A percentile compares a stretch with the other conserved stretches of the same genome.
These are phyloP conservation scores for Pachypeltis micranthus DNA, from an alignment of 1,140 invertebrate genomes.

Conservation along the genomic window DNA sequence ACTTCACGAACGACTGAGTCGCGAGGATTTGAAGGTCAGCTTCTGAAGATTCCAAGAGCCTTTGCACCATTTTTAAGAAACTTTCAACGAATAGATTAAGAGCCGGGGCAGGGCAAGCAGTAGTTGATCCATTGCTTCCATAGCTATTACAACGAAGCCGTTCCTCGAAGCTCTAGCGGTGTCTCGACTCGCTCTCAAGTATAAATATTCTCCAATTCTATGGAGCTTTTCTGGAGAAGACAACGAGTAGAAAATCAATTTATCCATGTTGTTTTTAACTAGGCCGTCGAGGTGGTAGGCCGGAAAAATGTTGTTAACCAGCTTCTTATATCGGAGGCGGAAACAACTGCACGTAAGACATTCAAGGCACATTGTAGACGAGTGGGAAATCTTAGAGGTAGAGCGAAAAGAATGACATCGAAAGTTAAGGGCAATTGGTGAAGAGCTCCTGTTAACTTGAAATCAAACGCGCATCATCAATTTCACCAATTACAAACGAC, in stretches of 20 bases:
- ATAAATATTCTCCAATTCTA: slow-evolving; percentile 93
- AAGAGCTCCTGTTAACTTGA: no score
- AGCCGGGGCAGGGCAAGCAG: slow-evolving; percentile 90
- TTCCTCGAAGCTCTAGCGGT: slow-evolving; percentile 57
- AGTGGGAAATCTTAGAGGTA: no score
- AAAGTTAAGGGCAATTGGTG: no score
- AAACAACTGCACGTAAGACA: slow-evolving; percentile 86
- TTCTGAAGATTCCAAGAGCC: slow-evolving; percentile 86
- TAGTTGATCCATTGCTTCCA: slow-evolving; percentile 96
- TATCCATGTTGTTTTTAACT: slow-evolving; percentile 96
- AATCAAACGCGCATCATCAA: no score
- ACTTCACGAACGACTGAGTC: slow-evolving; percentile 95
- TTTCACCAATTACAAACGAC: no score
- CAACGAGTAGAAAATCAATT: slow-evolving; percentile 92
- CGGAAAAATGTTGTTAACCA: slow-evolving; percentile 98
- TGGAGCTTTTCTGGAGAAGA: slow-evolving; percentile 96
- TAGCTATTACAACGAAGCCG: slow-evolving; percentile 80
- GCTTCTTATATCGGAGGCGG: slow-evolving; percentile 82
- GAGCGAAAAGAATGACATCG: no score
- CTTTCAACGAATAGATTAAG: slow-evolving; percentile 97
- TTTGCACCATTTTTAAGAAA: slow-evolving; percentile 97
- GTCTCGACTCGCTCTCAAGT: slow-evolving; percentile 81
- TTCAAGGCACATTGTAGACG: not conserved
- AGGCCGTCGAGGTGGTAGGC: slow-evolving; percentile 85
- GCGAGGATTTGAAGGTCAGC: slow-evolving; percentile 88